A percentile compares a stretch with the other conserved stretches of the same genome.
phyloP scores from a whole-genome alignment of 2,113 vertebrate genomes.

The Gopherus flavomarginatus region DNA sequence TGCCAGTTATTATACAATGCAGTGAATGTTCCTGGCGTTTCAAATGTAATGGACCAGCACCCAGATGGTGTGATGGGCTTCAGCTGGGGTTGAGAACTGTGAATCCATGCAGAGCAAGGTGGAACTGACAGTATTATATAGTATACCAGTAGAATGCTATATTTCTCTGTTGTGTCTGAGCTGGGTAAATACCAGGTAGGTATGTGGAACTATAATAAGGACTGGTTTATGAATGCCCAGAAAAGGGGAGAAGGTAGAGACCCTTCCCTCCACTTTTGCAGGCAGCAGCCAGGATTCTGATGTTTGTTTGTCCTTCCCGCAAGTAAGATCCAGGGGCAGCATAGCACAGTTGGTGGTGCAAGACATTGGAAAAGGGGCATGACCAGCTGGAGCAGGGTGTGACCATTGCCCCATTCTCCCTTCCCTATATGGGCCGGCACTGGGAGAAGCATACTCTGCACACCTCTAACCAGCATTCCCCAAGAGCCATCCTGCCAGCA shows the following conservation, averaged over 20 bases:
- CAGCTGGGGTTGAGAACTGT: background rate
- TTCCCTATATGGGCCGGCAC: background rate
- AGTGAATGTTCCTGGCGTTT: background rate
- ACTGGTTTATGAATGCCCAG: background rate
- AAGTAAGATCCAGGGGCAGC: background rate
- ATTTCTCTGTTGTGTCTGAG: background rate
- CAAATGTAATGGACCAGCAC: background rate
- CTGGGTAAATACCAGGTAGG: background rate
- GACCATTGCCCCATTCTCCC: background rate
- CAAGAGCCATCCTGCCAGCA: background rate
- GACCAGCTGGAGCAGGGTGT: background rate
- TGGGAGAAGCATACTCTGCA: background rate
- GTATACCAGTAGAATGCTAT: accelerated
- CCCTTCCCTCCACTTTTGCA: background rate
- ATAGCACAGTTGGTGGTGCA: background rate
- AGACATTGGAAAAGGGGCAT: background rate
- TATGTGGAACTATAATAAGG: background rate
- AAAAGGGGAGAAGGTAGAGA: background rate
- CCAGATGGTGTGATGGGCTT: background rate
- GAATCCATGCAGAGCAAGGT: background rate
- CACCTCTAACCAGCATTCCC: background rate
- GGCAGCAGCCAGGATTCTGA: background rate
- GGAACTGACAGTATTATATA: background rate
- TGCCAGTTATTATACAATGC: background rate
- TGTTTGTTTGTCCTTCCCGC: background rate